Evolutionary conservation across 2,797 vertebrate species (phyloP).

Genomic region (Tolypeutes matacus): DNA sequence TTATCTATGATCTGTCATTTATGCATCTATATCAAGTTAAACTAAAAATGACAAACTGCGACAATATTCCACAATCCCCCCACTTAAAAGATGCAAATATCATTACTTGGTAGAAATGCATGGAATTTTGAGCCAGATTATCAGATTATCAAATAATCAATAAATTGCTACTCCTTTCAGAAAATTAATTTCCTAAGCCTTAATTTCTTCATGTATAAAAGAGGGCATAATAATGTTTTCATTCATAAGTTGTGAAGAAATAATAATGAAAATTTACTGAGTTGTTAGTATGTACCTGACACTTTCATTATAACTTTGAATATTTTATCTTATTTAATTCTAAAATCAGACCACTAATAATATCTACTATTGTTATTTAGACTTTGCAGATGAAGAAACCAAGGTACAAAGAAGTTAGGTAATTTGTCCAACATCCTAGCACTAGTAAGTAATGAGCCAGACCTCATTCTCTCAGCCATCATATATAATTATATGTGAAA

Average conservation of each 20-base stretch:
- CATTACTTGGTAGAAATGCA: too few relatives aligned
- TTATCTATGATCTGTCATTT: background rate
- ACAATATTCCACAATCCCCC: background rate
- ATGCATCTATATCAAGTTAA: background rate
- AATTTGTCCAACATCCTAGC: background rate
- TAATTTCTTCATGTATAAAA: too few relatives aligned
- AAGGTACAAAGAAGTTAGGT: background rate
- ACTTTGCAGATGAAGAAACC: background rate
- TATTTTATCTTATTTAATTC: background rate
- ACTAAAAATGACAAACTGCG: background rate
- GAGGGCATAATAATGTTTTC: background rate
- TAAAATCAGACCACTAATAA: background rate
- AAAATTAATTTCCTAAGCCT: too few relatives aligned
- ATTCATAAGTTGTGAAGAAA: background rate
- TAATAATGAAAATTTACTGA: background rate
- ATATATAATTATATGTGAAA: background rate
- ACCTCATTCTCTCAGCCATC: background rate
- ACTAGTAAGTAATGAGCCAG: background rate
- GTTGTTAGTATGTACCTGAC: too few relatives aligned
- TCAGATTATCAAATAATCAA: too few relatives aligned
- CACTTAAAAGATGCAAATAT: too few relatives aligned
- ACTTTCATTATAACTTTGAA: background rate
- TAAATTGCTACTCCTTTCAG: too few relatives aligned
- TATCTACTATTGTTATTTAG: background rate
- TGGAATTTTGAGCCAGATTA: too few relatives aligned